Percentiles rank a stretch among this genome's conserved stretches.
phyloP scores from a whole-genome alignment of 2,888 invertebrate genomes.

The Agrotis exclamationis region DNA sequence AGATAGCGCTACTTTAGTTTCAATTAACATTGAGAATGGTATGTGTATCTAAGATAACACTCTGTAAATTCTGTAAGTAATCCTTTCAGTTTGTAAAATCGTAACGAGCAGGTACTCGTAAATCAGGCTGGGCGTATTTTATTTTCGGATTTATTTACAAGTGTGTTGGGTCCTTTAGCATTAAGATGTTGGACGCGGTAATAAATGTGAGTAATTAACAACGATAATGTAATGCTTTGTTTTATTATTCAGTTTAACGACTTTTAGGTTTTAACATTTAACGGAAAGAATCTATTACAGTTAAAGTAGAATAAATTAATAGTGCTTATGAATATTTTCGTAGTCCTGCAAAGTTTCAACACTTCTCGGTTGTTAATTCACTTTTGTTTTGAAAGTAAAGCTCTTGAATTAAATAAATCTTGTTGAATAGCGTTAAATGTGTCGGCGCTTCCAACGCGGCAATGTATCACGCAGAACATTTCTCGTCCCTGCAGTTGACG shows the following conservation, averaged over 20 bases:
- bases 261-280: conserved; percentile 20
- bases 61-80: neutral
- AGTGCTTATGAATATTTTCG: neutral
- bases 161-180: neutral
- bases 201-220: conserved; percentile 35
- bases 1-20: neutral
- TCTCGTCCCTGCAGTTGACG: conserved; percentile 7
- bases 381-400: neutral
- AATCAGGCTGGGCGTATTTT: neutral
- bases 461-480: conserved; percentile 33
- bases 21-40: neutral
- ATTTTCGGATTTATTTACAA: conserved; percentile 9
- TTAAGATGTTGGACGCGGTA: conserved; percentile 11
- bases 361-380: neutral
- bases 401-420: conserved; percentile 1
- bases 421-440: conserved; percentile 19
- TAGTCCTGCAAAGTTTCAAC: neutral
- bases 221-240: conserved; percentile 9
- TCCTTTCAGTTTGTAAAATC: neutral
- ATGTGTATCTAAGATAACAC: neutral
- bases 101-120: neutral
- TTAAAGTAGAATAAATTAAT: neutral
- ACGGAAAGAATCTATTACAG: conserved; percentile 9
- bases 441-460: neutral
- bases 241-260: conserved; percentile 43